Evolutionary conservation across 2,888 invertebrate genomes (phyloP), one percentile per base, ranked within the genome.

Genomic region (Caenorhabditis macrosperma): DNA sequence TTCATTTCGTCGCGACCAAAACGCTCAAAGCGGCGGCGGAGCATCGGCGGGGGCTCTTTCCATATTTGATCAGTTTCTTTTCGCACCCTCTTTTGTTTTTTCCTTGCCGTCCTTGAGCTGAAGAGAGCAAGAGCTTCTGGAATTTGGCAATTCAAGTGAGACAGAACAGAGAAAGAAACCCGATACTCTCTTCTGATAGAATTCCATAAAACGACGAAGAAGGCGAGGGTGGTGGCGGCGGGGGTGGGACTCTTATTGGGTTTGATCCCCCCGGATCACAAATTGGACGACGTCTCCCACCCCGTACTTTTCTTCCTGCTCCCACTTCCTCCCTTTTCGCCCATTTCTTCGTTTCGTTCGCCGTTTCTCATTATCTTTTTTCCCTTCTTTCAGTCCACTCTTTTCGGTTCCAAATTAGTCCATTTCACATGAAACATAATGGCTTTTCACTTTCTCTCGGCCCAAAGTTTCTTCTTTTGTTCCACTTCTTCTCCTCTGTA

Each of bases 361-460:
- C 35, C 24, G 44, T 66, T 52, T 67, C 67, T 76, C 66, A 67
- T 64, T 44, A 76, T 50, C 41, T 59, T 33, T 61, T 55, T 15
- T 41, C 17, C 22, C 17, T 28, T 26, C 50, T 44, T 44, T 57
- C 54, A 38, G 35, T 44, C 48, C 41, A 38, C 22, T 50, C 60
- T 33, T 35, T 57, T 44, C 48, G 46, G 64, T 55, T 74, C 41
- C 22, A 74, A 74, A 74, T 64, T 74, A 74, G 74, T 64, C 30
- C 50, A 35, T 64, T 74, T 64, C 46, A 46, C 64, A 48, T 64
- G 52, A 74, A 74, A 74, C 57, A 66, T 72, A 64, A 64, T 74
- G 74, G 64, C 59, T 59, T 74, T 74, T 67, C 67, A 66, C 76
- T 67, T 61, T 57, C 67, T 67, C 26, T 57, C 20, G 17, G 9